Percentiles rank a stretch among this genome's conserved stretches.
Evolutionary conservation across 2,888 invertebrate species (phyloP).

Genomic region (Pseudococcus longispinus): DNA sequence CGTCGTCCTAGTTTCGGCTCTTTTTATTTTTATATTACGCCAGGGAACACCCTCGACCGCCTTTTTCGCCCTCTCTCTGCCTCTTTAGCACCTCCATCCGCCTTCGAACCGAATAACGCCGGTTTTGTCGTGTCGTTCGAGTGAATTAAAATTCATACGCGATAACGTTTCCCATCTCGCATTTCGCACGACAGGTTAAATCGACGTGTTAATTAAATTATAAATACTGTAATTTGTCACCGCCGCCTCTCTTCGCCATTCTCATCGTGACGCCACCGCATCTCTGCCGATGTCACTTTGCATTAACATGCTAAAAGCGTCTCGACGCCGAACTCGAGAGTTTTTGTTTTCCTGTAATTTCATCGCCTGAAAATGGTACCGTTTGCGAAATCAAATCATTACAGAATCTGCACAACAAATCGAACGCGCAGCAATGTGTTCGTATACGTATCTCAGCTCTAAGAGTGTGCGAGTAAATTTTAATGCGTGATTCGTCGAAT

Average conservation of each 20-base stretch:
- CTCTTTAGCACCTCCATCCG: neutral
- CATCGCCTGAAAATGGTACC: neutral
- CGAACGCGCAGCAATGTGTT: neutral
- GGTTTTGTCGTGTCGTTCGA: neutral
- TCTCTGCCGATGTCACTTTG: neutral
- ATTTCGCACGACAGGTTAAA: neutral
- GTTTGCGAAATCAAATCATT: too few relatives aligned
- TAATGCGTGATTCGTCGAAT: neutral
- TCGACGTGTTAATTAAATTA: slow-evolving; percentile 25
- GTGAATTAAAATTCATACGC: slow-evolving; percentile 9
- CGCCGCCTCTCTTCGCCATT: neutral
- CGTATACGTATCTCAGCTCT: neutral
- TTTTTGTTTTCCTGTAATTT: neutral
- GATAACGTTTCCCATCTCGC: neutral
- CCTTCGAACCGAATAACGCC: neutral
- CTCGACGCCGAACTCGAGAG: neutral
- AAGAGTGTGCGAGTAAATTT: neutral
- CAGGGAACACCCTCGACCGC: neutral
- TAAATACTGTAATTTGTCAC: slow-evolving; percentile 12
- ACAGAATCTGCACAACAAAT: too few relatives aligned
- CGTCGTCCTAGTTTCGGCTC: neutral
- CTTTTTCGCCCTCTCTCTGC: neutral
- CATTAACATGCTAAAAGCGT: neutral
- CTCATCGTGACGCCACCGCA: neutral
- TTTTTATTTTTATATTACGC: neutral